Percentiles rank a stretch among this genome's conserved stretches.
Evolutionary conservation across 2,113 vertebrate genomes (phyloP).

Genomic region (Laticauda colubrina): DNA sequence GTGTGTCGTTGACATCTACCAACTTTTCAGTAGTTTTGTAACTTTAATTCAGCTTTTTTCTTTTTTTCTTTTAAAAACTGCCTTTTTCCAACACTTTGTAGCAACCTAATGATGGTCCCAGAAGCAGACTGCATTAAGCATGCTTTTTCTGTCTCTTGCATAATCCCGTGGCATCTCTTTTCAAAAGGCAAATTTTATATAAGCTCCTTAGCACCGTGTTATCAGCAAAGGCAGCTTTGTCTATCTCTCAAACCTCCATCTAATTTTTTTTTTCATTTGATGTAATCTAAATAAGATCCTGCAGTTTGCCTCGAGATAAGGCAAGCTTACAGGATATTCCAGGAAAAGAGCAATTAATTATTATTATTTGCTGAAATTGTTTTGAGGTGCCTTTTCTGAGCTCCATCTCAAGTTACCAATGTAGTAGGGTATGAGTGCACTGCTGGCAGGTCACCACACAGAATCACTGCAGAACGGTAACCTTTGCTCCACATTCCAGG

Average conservation of each 20-base stretch:
- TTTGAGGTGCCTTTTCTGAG: neutral
- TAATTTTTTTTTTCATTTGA: neutral
- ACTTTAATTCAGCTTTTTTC: neutral
- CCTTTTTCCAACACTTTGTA: neutral
- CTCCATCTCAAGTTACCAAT: neutral
- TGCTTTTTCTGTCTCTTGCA: neutral
- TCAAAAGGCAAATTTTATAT: neutral
- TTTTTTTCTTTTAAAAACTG: neutral
- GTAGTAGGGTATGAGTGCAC: neutral
- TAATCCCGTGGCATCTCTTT: neutral
- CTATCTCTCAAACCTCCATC: neutral
- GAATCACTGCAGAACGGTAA: neutral
- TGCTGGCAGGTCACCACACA: neutral
- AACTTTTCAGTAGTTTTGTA: neutral
- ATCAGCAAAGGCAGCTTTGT: neutral
- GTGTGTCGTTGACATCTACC: neutral
- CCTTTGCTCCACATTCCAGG: neutral
- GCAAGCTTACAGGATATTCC: neutral
- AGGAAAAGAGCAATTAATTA: neutral
- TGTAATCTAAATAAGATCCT: neutral
- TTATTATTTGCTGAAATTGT: neutral
- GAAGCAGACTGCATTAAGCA: neutral
- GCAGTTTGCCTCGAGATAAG: neutral
- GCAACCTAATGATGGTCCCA: neutral
- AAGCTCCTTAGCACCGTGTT: neutral